These are phyloP conservation scores for Lordiphosa mommai DNA, from an alignment of 1,140 invertebrate species.

Conservation along the genomic window DNA sequence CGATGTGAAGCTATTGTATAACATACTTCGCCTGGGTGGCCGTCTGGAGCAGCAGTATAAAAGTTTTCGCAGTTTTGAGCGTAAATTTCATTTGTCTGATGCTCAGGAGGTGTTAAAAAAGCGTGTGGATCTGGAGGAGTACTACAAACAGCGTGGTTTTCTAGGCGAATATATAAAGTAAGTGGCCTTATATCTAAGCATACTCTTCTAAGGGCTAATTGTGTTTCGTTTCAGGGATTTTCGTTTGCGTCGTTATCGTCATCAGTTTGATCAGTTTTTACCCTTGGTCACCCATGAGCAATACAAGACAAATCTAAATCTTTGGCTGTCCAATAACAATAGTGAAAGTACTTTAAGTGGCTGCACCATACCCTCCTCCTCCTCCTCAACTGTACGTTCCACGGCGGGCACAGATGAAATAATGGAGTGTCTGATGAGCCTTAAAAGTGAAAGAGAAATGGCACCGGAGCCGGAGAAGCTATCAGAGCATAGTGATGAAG, in stretches of 20 bases:
- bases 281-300: constrained; percentile 60
- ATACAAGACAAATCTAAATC: constrained; percentile 50
- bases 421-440: constrained; percentile 16
- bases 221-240: constrained; percentile 44
- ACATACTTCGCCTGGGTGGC: constrained; percentile 59
- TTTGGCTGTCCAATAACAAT: constrained; percentile 51
- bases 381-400: constrained; percentile 35
- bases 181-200: not conserved
- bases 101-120: constrained; percentile 63
- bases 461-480: constrained; percentile 25
- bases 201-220: too few species aligned
- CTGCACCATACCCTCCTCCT: constrained; percentile 12
- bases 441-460: constrained; percentile 5
- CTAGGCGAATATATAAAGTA: constrained; percentile 74
- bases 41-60: constrained; percentile 57
- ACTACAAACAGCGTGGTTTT: constrained; percentile 68
- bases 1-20: constrained; percentile 67
- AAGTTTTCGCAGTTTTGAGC: constrained; percentile 52
- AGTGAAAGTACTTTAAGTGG: constrained; percentile 55
- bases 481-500: constrained; percentile 60
- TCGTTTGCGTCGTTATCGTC: constrained; percentile 68
- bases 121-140: constrained; percentile 67
- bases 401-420: constrained; percentile 54
- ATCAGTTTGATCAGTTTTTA: constrained; percentile 63
- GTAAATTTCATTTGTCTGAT: constrained; percentile 61